A percentile compares a stretch with the other conserved stretches of the same genome.
phyloP scores from a whole-genome alignment of 2,797 vertebrate species.

The Prionace glauca region DNA sequence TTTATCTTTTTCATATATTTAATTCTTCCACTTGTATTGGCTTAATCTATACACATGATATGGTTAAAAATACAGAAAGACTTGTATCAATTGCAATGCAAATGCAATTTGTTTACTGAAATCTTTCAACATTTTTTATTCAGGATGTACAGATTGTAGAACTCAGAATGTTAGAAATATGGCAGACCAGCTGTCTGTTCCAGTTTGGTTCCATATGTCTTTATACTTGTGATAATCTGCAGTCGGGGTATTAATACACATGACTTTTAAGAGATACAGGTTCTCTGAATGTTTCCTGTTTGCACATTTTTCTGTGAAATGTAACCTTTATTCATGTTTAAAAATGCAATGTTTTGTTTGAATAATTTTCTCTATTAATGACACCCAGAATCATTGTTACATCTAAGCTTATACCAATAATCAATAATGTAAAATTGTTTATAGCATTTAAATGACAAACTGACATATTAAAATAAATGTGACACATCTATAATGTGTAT shows the following conservation, averaged over 20 bases:
- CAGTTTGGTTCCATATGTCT: constrained; percentile 29
- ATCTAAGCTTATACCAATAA: neutral
- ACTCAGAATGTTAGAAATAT: constrained; percentile 46
- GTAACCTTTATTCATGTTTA: neutral
- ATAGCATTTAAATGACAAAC: neutral
- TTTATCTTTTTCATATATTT: neutral
- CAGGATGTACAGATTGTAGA: constrained; percentile 52
- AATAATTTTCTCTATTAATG: neutral
- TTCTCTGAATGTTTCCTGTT: neutral
- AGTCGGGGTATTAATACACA: neutral
- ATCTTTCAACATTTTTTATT: constrained; percentile 52
- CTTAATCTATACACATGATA: neutral
- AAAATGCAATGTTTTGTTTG: constrained; percentile 10
- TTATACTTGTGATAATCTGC: constrained; percentile 30
- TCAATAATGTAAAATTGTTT: neutral
- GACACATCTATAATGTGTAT: neutral
- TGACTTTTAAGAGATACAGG: neutral
- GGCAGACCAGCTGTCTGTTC: constrained; percentile 44
- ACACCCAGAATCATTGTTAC: neutral
- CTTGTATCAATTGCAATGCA: constrained; percentile 41
- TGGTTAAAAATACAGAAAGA: constrained; percentile 1
- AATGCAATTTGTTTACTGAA: constrained; percentile 51
- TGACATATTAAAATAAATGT: neutral
- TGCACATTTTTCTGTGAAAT: neutral
- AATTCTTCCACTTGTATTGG: neutral